Percentiles rank a stretch among this genome's conserved stretches.
Evolutionary conservation across 2,113 vertebrate species (phyloP).

Genomic region (Rafetus swinhoei): DNA sequence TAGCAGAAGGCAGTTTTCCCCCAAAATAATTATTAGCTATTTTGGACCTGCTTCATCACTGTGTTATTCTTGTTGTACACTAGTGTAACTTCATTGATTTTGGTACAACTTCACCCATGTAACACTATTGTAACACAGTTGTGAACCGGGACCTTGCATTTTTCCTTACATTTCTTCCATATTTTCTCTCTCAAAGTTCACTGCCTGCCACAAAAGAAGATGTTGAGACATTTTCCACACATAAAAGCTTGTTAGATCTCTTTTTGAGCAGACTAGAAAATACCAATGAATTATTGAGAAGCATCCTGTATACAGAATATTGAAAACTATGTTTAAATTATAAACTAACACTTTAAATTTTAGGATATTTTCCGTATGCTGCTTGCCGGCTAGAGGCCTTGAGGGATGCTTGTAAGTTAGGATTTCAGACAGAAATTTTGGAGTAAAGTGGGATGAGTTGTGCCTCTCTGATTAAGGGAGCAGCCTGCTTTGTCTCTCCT

Average conservation of each 20-base stretch:
- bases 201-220: background rate
- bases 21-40: background rate
- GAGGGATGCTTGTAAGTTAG: too few species aligned
- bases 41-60: background rate
- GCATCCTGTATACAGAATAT: background rate
- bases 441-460: background rate
- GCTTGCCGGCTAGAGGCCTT: background rate
- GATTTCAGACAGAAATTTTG: background rate
- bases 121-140: background rate
- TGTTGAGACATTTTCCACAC: conserved; percentile 31
- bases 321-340: background rate
- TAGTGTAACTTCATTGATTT: background rate
- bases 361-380: background rate
- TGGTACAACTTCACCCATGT: background rate
- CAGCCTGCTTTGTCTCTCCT: background rate
- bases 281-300: background rate
- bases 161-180: conserved; percentile 12
- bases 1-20: background rate
- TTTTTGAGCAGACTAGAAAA: background rate
- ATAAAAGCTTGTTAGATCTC: conserved; percentile 11
- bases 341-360: background rate
- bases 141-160: background rate
- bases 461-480: background rate
- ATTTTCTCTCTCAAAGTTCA: conserved; percentile 2
- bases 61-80: background rate